Percentiles rank a stretch among this genome's conserved stretches.
Conservation (phyloP, 2,888 invertebrate genomes). For the Chydorus sphaericus region DNA sequence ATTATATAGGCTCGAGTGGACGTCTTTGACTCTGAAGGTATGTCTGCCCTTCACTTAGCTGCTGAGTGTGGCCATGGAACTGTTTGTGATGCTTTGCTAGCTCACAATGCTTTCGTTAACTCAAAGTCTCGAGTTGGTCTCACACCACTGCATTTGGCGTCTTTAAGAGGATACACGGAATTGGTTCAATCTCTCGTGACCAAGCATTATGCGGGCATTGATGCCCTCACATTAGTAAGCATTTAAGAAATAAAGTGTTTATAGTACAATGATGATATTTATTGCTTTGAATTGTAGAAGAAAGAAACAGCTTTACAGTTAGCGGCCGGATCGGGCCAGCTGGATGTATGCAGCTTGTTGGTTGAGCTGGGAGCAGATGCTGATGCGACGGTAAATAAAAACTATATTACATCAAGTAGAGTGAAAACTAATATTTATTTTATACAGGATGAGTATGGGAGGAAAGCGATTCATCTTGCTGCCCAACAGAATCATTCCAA, state of each 20-base stretch:
- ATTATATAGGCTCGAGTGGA: slow-evolving; percentile 79
- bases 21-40: slow-evolving; percentile 90
- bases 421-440: too few relatives aligned
- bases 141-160: slow-evolving; percentile 91
- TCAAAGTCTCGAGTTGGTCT: slow-evolving; percentile 93
- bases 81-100: slow-evolving; percentile 72
- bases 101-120: slow-evolving; percentile 96
- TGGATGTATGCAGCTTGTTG: slow-evolving; percentile 83
- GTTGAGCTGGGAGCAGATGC: slow-evolving; percentile 87
- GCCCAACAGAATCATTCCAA: slow-evolving; percentile 97
- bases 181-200: slow-evolving; percentile 79
- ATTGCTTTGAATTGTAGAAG: slow-evolving; percentile 35
- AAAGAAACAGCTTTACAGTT: slow-evolving; percentile 96
- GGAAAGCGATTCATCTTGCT: slow-evolving; percentile 92
- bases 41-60: slow-evolving; percentile 55
- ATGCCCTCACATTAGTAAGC: slow-evolving; percentile 68
- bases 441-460: slow-evolving; percentile 90
- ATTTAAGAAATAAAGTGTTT: background rate
- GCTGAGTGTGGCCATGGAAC: slow-evolving; percentile 28
- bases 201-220: slow-evolving; percentile 88
- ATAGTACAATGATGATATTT: background rate
- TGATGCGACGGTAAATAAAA: slow-evolving; percentile 84
- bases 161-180: slow-evolving; percentile 88
- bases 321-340: slow-evolving; percentile 89
- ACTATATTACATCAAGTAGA: too few relatives aligned